Evolutionary conservation across 2,797 vertebrate species (phyloP).

Genomic region (Masticophis lateralis): DNA sequence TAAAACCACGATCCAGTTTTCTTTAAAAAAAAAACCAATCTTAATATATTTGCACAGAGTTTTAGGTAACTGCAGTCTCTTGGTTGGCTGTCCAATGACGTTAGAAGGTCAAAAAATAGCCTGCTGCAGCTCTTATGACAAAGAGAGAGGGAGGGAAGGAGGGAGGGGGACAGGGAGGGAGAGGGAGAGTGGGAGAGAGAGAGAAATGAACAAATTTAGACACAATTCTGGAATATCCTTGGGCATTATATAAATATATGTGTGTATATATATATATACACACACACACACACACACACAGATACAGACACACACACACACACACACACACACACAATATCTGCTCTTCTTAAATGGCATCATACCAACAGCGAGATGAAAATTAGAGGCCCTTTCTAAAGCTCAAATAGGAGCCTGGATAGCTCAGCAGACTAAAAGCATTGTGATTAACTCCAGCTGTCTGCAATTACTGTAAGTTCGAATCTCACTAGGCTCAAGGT

Average conservation of each 20-base stretch:
- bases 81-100: neutral
- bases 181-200: no score
- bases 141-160: neutral
- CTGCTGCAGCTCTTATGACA: neutral
- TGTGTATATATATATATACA: neutral
- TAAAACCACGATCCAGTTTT: neutral
- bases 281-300: neutral
- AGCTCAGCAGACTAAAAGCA: no score
- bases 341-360: neutral
- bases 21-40: neutral
- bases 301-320: neutral
- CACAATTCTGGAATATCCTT: neutral
- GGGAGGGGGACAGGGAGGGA: neutral
- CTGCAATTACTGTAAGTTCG: no score
- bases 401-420: neutral
- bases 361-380: neutral
- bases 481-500: no score
- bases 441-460: no score
- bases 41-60: neutral
- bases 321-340: no score
- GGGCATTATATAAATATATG: neutral
- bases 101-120: neutral
- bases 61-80: neutral
- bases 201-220: neutral
- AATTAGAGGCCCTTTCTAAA: neutral